phyloP scores from a whole-genome alignment of 1,140 invertebrate genomes.

The Cephus cinctus region DNA sequence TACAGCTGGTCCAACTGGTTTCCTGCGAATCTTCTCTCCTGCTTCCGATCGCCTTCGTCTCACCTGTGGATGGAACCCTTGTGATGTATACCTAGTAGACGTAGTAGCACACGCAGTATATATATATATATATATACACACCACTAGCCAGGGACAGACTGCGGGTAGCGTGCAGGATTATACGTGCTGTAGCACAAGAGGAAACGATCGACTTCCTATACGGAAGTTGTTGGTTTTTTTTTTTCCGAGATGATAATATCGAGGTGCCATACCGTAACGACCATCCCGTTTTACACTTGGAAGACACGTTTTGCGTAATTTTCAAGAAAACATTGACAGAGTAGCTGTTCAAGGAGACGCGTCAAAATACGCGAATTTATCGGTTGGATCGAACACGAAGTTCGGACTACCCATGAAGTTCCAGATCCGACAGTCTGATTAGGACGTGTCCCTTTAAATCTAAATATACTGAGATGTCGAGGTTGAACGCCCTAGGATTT shows the following conservation, averaged over 20 bases:
- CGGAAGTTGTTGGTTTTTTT: slow-evolving; percentile 22
- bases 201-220: slow-evolving; percentile 31
- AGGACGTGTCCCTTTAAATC: slow-evolving; percentile 45
- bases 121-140: too few species aligned
- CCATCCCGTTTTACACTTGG: neutral
- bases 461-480: slow-evolving; percentile 42
- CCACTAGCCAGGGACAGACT: too few species aligned
- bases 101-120: too few species aligned
- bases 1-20: slow-evolving; percentile 9
- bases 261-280: slow-evolving; percentile 7
- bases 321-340: neutral
- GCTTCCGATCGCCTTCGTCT: too few species aligned
- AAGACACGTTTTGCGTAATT: neutral
- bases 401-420: neutral
- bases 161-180: slow-evolving; percentile 26
- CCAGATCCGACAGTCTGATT: slow-evolving; percentile 29
- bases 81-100: too few species aligned
- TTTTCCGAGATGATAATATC: slow-evolving; percentile 15
- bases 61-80: too few species aligned
- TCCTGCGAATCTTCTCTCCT: too few species aligned
- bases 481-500: slow-evolving; percentile 53
- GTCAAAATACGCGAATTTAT: too few species aligned
- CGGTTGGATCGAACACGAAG: too few species aligned
- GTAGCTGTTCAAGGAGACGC: neutral
- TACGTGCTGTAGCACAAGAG: slow-evolving; percentile 24